Evolutionary conservation across 1,140 invertebrate species (phyloP), one percentile per base, ranked within the genome.

Genomic region (Neodiprion pinetum): DNA sequence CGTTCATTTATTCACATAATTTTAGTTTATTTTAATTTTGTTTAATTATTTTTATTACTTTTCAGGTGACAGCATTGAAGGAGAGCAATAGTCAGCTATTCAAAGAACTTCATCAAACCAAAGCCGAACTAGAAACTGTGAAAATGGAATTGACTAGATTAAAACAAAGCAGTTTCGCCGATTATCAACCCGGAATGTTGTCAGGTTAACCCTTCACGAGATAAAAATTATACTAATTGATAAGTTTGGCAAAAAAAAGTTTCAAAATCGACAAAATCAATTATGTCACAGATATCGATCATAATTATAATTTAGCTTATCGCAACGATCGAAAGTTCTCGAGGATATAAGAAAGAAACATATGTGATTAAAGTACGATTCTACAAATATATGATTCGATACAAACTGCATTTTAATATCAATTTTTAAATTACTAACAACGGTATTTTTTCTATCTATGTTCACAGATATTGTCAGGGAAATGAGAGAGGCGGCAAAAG

Each of bases 181-280:
- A 91, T 77, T 95, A 95, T 85, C 91, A 93, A 53, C 94, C 94
- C 7, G 94, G 94, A 76, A 93, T 93, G 89, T 88, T 95, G 74
- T 85, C 87, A 78, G 87, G 88, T 89, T 83, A 74, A 61, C 47
- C 23, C 5, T 40, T 40, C 28, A 40, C 28, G 53, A 61, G 4
- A 14, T 61, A 61, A 61, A n/a, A 61, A 17, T 12, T 9, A 9
- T 17, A 8, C 3, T 11, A 9, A 61, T n/a, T 61, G 53, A 12
- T 61, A 12, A 61, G 28, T 40, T 40, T 40, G 5, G 28, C 1
- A 61, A 1, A 61, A 61, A 61, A 40, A 40, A 61, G 7, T 8
- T 12, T 12, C 53, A 61, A 61, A 61, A 61, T 2, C 53, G 53
- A 61, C 1, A 40, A 40, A 40, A 40, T 40, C 28, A 5, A 40